Evolutionary conservation across 2,888 invertebrate genomes (phyloP), one percentile per base, ranked within the genome.

Genomic region (Aphodius sticticus): DNA sequence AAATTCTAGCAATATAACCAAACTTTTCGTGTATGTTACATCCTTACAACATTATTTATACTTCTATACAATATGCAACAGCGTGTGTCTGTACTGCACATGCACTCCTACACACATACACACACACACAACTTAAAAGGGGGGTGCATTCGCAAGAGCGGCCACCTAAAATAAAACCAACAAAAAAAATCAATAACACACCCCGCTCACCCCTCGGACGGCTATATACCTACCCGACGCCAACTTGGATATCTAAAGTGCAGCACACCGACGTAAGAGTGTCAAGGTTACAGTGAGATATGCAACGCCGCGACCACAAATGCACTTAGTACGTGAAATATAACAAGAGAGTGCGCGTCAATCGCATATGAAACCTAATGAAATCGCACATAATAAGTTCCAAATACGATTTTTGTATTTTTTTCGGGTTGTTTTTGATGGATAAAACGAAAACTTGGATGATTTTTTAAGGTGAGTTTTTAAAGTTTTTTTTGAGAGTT

Each of bases 241-340:
- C 82, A 83, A 83, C 83, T 82, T 82, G 82, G 82, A 84, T 84
- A 82, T 82, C 83, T 82, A 82, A 82, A 83, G 83, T 84, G 84
- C 83, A 84, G 81, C 83, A 79, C 53, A 53, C 53, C 9, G 53
- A 84, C 83, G 83, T 85, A 36, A 88, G 88, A 88, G 88, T 88
- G 88, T 88, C 88, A 88, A 88, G 88, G 88, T 88, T 88, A 86
- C 74, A 69, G 83, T 83, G 86, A 86, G 86, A 87, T 87, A 88
- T 88, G 87, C 88, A 87, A 84, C 86, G 35, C 26, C 71, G 86
- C 80, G 85, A 86, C 86, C 87, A 87, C 88, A 88, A 87, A 87
- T 88, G 87, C 87, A 88, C 86, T 87, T 84, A 83, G 53, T 53
- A 53, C 53, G 53, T 53, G 53, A 53, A 53, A 9, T 53, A 53